Conservation (phyloP, 2,113 vertebrate genomes). For the Epinephelus fuscoguttatus region DNA sequence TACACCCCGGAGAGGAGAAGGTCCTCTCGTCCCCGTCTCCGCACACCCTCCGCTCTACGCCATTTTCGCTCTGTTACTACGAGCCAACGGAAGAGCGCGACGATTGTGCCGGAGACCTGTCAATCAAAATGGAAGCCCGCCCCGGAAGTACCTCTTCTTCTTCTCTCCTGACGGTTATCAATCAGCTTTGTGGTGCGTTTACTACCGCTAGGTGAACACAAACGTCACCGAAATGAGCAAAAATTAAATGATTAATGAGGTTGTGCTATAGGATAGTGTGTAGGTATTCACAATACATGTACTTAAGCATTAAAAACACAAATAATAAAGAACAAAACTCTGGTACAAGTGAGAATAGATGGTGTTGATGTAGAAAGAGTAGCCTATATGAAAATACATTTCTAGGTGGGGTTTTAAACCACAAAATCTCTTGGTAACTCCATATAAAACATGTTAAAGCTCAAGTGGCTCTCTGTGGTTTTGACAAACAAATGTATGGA, state of each 20-base stretch:
- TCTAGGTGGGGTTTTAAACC: too few relatives aligned
- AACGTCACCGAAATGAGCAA: background rate
- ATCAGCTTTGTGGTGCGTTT: conserved; percentile 7
- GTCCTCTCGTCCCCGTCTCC: conserved; percentile 50
- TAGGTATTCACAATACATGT: background rate
- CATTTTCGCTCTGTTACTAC: conserved; percentile 71
- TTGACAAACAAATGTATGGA: too few relatives aligned
- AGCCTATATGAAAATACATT: too few relatives aligned
- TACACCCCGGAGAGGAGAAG: conserved; percentile 37
- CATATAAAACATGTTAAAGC: too few relatives aligned
- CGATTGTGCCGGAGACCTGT: conserved; percentile 51
- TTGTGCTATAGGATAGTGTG: background rate
- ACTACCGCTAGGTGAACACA: background rate
- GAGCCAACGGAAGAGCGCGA: background rate
- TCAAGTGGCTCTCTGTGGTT: too few relatives aligned
- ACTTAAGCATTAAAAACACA: background rate
- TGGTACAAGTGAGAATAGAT: too few relatives aligned
- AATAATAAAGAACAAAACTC: too few relatives aligned
- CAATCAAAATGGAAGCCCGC: conserved; percentile 70
- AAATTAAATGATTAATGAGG: background rate
- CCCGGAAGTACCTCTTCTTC: conserved; percentile 51
- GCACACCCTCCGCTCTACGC: conserved; percentile 67
- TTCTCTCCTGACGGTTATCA: background rate
- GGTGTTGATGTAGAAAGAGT: too few relatives aligned
- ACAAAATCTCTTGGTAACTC: too few relatives aligned